Percentiles rank a stretch among this genome's conserved stretches.
Evolutionary conservation across 1,140 invertebrate species (phyloP).

Genomic region (Anoplolepis gracilipes): DNA sequence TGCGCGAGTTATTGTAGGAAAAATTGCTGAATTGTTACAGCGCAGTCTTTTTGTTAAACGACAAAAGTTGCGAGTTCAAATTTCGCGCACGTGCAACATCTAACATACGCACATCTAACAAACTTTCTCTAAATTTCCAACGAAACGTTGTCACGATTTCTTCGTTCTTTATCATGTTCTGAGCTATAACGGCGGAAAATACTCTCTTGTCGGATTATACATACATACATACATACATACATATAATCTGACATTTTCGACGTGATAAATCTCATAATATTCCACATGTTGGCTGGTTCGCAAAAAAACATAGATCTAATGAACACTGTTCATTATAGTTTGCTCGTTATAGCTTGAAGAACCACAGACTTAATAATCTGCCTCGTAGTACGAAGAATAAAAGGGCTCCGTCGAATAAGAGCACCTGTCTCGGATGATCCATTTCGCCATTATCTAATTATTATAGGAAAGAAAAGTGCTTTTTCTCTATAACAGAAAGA

Average conservation of each 20-base stretch:
- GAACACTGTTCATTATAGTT: background rate
- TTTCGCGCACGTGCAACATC: background rate
- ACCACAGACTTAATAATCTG: constrained; percentile 8
- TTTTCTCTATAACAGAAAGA: background rate
- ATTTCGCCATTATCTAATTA: background rate
- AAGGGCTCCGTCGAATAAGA: background rate
- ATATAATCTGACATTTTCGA: background rate
- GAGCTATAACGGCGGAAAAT: background rate
- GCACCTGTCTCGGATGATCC: background rate
- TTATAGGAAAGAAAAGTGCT: background rate
- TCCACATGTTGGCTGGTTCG: background rate
- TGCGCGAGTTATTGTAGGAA: constrained; percentile 15
- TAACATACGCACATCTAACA: background rate
- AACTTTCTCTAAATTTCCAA: constrained; percentile 41
- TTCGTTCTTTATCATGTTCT: constrained; percentile 30
- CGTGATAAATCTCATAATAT: background rate
- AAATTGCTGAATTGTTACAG: background rate
- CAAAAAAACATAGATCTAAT: constrained; percentile 12
- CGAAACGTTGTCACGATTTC: background rate
- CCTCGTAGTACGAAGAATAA: background rate
- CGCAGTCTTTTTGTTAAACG: constrained; percentile 21
- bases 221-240: too few species aligned
- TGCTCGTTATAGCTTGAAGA: background rate
- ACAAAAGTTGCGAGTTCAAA: constrained; percentile 18
- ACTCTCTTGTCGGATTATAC: too few species aligned